phyloP scores from a whole-genome alignment of 2,113 vertebrate species.

The western clawed frog (Xenopus tropicalis) region DNA sequence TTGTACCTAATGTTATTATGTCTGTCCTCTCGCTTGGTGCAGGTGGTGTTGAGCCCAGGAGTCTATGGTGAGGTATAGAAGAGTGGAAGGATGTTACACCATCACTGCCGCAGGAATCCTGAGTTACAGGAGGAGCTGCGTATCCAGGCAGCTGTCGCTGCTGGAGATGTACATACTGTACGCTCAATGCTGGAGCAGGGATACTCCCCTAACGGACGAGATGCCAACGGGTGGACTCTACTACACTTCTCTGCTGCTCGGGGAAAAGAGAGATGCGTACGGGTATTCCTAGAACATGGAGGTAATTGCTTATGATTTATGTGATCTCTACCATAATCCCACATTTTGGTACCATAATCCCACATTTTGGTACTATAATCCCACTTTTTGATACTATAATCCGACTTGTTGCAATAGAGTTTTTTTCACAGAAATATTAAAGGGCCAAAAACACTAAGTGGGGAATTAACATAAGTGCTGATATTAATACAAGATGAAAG shows the following conservation, averaged over 20 bases:
- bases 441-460: too few relatives aligned
- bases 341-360: too few relatives aligned
- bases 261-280: conserved; percentile 93
- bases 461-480: too few relatives aligned
- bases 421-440: too few relatives aligned
- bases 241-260: conserved; percentile 96
- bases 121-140: conserved; percentile 97
- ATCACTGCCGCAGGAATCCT: conserved; percentile 95
- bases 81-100: conserved; percentile 97
- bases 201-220: conserved; percentile 92
- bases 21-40: conserved; percentile 34
- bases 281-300: conserved; percentile 96
- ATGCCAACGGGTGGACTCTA: conserved; percentile 96
- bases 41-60: conserved; percentile 67
- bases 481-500: too few relatives aligned
- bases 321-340: too few relatives aligned
- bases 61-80: conserved; percentile 60
- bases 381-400: too few relatives aligned
- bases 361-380: too few relatives aligned
- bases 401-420: too few relatives aligned
- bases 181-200: conserved; percentile 95
- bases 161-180: conserved; percentile 92
- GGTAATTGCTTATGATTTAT: conserved; percentile 62
- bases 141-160: conserved; percentile 95
- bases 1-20: too few relatives aligned